These are phyloP conservation scores for Ictalurus punctatus DNA, from an alignment of 2,113 vertebrate genomes.

Conservation along the genomic window DNA sequence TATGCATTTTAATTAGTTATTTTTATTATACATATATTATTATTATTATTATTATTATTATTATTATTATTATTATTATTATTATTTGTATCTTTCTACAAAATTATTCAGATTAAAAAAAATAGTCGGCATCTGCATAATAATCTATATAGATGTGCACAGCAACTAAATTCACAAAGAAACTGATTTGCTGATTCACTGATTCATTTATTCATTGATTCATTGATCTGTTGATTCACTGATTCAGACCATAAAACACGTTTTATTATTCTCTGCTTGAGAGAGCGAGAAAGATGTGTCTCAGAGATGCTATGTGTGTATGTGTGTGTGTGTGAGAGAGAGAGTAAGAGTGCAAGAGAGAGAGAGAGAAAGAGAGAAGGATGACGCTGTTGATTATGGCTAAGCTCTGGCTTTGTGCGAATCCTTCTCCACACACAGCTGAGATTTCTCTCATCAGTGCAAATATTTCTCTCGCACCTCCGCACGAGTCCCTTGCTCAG, in stretches of 20 bases:
- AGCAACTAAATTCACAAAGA: too few species aligned
- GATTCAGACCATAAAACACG: not conserved
- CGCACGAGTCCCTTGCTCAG: not conserved
- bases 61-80: too few species aligned
- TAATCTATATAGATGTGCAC: too few species aligned
- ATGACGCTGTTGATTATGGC: not conserved
- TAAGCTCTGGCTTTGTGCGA: slow-evolving; percentile 19
- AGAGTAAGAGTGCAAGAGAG: not conserved
- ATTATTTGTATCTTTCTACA: too few species aligned
- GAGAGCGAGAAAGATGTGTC: not conserved
- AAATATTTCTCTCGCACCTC: slow-evolving; percentile 30
- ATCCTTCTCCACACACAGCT: slow-evolving; percentile 8
- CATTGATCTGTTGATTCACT: not conserved
- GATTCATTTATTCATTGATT: not conserved
- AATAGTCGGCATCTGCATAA: too few species aligned
- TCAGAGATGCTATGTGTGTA: not conserved
- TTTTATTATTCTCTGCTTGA: not conserved
- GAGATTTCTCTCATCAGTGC: slow-evolving; percentile 24
- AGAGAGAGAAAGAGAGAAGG: not conserved
- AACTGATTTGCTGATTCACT: too few species aligned
- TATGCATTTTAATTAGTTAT: too few species aligned
- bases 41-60: too few species aligned
- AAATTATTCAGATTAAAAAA: too few species aligned
- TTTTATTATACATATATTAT: too few species aligned
- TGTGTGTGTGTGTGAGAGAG: not conserved